Evolutionary conservation across 2,113 vertebrate species (phyloP).

Genomic region (Alligator sinensis): DNA sequence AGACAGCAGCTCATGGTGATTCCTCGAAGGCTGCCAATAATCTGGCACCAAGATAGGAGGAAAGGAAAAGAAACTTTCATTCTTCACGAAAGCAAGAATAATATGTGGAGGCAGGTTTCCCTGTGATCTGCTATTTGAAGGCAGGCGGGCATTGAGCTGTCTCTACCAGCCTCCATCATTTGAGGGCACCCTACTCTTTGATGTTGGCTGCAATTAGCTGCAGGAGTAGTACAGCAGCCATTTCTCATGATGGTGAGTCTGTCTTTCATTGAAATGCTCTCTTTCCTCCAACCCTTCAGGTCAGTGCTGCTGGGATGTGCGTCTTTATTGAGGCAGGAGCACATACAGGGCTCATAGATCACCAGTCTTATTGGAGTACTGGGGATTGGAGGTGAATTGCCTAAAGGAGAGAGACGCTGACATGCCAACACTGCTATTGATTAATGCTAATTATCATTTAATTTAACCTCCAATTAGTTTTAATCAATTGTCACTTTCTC

Average conservation of each 20-base stretch:
- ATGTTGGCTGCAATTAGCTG: constrained; percentile 63
- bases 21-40: neutral
- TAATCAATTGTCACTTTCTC: constrained; percentile 74
- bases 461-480: constrained; percentile 76
- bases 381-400: constrained; percentile 69
- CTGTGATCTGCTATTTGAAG: constrained; percentile 32
- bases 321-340: constrained; percentile 48
- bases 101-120: constrained; percentile 21
- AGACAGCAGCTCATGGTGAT: neutral
- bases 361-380: constrained; percentile 61
- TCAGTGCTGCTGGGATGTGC: constrained; percentile 48
- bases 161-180: constrained; percentile 71
- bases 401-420: constrained; percentile 48
- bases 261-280: constrained; percentile 46
- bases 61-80: neutral
- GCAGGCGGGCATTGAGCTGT: constrained; percentile 46
- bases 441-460: constrained; percentile 77
- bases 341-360: constrained; percentile 51
- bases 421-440: constrained; percentile 68
- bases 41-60: neutral
- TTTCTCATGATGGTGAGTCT: constrained; percentile 40
- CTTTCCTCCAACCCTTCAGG: constrained; percentile 19
- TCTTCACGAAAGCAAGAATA: constrained; percentile 39
- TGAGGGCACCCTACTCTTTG: constrained; percentile 73
- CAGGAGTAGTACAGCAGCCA: constrained; percentile 42